Evolutionary conservation across 2,113 vertebrate genomes (phyloP).

Genomic region (Eubucco bourcierii): DNA sequence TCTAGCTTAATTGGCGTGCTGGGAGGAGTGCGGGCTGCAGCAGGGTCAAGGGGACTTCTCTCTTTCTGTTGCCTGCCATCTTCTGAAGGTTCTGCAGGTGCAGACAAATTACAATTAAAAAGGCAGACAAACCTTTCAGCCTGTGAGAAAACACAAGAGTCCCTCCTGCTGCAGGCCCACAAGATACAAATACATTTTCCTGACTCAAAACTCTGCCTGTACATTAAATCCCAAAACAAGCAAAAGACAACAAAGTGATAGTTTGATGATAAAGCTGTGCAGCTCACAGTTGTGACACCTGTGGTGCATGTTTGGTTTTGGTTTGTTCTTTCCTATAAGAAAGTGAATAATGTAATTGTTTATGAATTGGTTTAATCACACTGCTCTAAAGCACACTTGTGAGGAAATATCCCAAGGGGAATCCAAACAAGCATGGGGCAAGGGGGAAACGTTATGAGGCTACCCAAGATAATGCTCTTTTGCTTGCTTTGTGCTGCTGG

Average conservation of each 20-base stretch:
- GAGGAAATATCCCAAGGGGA: neutral
- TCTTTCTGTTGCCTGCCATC: conserved; percentile 78
- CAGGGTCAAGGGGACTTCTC: conserved; percentile 67
- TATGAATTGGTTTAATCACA: neutral
- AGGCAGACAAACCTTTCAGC: neutral
- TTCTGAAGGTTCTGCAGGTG: conserved; percentile 74
- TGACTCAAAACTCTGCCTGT: neutral
- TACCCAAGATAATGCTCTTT: neutral
- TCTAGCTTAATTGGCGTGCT: conserved; percentile 87
- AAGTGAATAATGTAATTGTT: neutral
- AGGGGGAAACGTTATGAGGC: neutral
- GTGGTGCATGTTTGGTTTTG: neutral
- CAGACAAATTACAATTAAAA: neutral
- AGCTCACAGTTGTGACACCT: neutral
- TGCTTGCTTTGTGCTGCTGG: conserved; percentile 15
- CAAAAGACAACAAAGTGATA: conserved; percentile 8
- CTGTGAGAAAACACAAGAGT: neutral
- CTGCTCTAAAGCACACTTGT: neutral
- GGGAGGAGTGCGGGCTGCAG: conserved; percentile 83
- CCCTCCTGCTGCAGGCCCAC: neutral
- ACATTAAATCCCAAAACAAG: conserved; percentile 27
- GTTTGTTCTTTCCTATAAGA: neutral
- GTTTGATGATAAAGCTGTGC: neutral
- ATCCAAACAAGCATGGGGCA: neutral
- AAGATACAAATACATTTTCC: neutral